A percentile compares a stretch with the other conserved stretches of the same genome.
Evolutionary conservation across 1,140 invertebrate genomes (phyloP).

Genomic region (Antheraea mylitta): DNA sequence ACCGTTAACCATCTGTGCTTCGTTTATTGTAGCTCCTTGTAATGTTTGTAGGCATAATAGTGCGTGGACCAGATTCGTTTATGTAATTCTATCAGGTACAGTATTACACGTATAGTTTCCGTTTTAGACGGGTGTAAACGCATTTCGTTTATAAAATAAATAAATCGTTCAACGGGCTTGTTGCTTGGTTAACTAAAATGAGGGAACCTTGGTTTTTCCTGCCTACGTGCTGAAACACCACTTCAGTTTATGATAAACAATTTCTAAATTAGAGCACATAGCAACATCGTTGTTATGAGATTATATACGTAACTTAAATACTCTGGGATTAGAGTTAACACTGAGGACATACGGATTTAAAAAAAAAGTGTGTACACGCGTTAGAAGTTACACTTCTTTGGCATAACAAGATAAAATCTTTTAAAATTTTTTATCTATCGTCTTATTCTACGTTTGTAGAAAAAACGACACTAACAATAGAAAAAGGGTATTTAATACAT

Average conservation of each 20-base stretch:
- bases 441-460: no score
- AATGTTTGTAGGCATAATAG: no score
- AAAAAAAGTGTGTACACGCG: no score
- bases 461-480: no score
- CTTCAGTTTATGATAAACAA: slow-evolving; percentile 39
- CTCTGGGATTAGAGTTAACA: neutral
- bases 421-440: no score
- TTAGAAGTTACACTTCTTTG: no score
- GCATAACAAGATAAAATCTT: no score
- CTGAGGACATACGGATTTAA: no score
- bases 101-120: slow-evolving; percentile 33
- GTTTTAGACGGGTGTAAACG: slow-evolving; percentile 41
- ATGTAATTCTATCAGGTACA: slow-evolving; percentile 1
- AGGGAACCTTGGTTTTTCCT: slow-evolving; percentile 36
- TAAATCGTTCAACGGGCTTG: slow-evolving; percentile 43
- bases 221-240: slow-evolving; percentile 35
- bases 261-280: slow-evolving; percentile 14
- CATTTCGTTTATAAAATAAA: slow-evolving; percentile 57
- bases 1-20: no score
- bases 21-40: no score
- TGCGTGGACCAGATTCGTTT: no score
- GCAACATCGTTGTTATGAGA: neutral
- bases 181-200: slow-evolving; percentile 19
- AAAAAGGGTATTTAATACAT: no score
- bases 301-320: neutral